A percentile compares a stretch with the other conserved stretches of the same genome.
Conservation (phyloP, 2,797 vertebrate species). For the Sparidentex hasta region DNA sequence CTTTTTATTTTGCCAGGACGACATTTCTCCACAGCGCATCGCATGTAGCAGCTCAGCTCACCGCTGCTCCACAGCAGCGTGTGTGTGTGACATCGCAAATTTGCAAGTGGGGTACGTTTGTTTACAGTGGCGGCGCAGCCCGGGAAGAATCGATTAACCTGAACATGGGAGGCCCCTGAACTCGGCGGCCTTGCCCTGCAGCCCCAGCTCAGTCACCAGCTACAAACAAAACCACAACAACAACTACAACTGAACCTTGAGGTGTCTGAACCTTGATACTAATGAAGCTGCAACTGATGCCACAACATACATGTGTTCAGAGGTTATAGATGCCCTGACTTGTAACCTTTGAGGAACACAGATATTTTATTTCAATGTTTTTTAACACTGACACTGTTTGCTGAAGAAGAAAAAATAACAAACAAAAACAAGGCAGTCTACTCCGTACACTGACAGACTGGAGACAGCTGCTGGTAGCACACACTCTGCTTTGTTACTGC, state of each 20-base stretch:
- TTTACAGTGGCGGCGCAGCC: no score
- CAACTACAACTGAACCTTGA: not conserved
- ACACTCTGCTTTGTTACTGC: conserved; percentile 10
- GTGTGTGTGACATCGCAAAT: no score
- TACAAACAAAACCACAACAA: not conserved
- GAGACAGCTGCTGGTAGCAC: conserved; percentile 6
- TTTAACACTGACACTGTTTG: not conserved
- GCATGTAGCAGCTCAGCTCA: no score
- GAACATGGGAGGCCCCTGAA: no score
- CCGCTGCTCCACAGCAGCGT: no score
- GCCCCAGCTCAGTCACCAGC: not conserved
- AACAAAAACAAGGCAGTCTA: not conserved
- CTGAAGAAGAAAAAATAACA: not conserved
- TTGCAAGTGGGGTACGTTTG: no score
- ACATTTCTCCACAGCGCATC: no score
- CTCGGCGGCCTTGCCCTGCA: no score
- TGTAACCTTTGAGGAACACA: not conserved
- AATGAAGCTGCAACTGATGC: not conserved
- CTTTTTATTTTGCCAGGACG: no score
- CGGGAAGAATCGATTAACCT: no score
- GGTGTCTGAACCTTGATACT: not conserved
- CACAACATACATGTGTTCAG: not conserved
- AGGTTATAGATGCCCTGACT: not conserved
- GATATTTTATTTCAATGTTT: not conserved
- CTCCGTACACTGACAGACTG: not conserved